Evolutionary conservation across 2,888 invertebrate genomes (phyloP).

Genomic region (Habrosyne pyritoides): DNA sequence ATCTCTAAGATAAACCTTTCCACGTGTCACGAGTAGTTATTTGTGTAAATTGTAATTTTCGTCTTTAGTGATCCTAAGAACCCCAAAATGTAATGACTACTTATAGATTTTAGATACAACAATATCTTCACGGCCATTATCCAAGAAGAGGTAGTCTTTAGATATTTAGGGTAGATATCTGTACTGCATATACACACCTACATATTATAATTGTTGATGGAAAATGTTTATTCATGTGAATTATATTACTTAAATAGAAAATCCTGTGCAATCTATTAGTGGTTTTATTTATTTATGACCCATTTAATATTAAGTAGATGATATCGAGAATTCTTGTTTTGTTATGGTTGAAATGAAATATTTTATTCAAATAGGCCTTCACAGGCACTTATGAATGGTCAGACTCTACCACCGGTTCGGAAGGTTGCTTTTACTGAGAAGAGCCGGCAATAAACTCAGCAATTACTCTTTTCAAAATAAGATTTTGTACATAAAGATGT

Average conservation of each 20-base stretch:
- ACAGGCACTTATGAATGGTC: no score
- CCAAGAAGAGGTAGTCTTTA: neutral
- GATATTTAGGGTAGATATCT: neutral
- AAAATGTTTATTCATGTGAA: conserved; percentile 5
- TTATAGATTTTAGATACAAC: neutral
- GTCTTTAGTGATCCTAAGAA: neutral
- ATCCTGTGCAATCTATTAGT: neutral
- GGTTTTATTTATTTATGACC: neutral
- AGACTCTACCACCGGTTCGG: no score
- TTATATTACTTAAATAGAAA: neutral
- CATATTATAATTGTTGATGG: conserved; percentile 8
- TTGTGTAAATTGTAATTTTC: neutral
- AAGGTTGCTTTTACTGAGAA: no score
- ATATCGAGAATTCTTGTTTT: no score
- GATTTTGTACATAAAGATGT: no score
- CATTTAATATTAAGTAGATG: no score
- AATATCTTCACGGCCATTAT: neutral
- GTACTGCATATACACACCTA: neutral
- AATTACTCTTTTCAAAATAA: no score
- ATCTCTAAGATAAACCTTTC: neutral
- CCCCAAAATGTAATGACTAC: neutral
- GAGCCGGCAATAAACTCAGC: no score
- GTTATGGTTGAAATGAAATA: no score
- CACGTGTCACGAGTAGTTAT: neutral
- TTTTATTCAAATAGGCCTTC: no score